Conservation (phyloP, 2,888 invertebrate genomes). For the Trichogramma evanescens region DNA sequence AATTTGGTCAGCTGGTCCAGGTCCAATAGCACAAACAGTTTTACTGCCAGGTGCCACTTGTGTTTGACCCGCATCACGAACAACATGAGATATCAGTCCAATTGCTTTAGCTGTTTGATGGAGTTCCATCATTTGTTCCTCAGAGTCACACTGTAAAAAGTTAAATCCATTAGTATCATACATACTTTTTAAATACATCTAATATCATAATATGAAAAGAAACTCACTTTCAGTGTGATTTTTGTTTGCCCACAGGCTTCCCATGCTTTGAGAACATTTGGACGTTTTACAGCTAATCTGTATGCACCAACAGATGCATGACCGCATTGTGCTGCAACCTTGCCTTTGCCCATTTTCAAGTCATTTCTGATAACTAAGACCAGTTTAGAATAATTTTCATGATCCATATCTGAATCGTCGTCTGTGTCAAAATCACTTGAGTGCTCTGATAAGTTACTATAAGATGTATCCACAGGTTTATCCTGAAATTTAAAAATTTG, state of each 20-base stretch:
- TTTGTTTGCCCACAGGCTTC: slow-evolving; percentile 75
- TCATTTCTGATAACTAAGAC: slow-evolving; percentile 83
- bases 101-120: slow-evolving; percentile 61
- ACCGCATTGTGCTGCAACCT: slow-evolving; percentile 89
- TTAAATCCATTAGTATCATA: background rate
- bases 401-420: background rate
- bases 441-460: background rate
- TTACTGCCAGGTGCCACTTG: slow-evolving; percentile 83
- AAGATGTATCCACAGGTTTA: too few relatives aligned
- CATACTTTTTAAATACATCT: background rate
- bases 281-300: slow-evolving; percentile 61
- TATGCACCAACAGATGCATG: slow-evolving; percentile 89
- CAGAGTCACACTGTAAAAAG: slow-evolving; percentile 58
- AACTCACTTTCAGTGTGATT: slow-evolving; percentile 67
- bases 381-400: slow-evolving; percentile 61
- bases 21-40: slow-evolving; percentile 91
- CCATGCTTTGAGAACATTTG: slow-evolving; percentile 58
- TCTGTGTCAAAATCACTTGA: background rate
- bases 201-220: background rate
- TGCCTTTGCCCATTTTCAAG: slow-evolving; percentile 91
- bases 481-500: too few relatives aligned
- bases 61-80: slow-evolving; percentile 88
- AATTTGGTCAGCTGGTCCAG: slow-evolving; percentile 69
- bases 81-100: slow-evolving; percentile 66
- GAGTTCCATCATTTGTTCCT: slow-evolving; percentile 65